phyloP scores from a whole-genome alignment of 2,888 invertebrate genomes.

The Meganola albula region DNA sequence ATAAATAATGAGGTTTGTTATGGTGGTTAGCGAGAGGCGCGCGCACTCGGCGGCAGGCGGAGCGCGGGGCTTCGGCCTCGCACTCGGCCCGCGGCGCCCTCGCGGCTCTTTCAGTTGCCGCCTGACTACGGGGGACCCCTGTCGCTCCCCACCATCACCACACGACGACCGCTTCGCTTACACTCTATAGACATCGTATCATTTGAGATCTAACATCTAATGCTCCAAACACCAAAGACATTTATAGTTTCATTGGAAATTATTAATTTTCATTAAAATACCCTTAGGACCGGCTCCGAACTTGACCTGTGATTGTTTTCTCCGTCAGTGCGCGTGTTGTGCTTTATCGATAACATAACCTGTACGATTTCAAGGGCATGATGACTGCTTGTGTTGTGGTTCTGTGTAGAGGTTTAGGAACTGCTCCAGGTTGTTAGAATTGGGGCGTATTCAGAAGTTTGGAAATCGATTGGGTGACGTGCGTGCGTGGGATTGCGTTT shows the following conservation, averaged over 20 bases:
- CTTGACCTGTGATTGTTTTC: slow-evolving; percentile 72
- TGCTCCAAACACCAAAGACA: slow-evolving; percentile 30
- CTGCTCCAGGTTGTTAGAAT: slow-evolving; percentile 51
- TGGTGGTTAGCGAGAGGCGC: slow-evolving; percentile 53
- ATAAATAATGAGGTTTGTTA: slow-evolving; percentile 42
- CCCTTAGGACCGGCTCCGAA: slow-evolving; percentile 51
- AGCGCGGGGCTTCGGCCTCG: slow-evolving; percentile 56
- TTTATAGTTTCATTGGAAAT: slow-evolving; percentile 37
- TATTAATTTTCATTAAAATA: slow-evolving; percentile 37
- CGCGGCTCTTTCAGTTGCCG: slow-evolving; percentile 61
- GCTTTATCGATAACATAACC: slow-evolving; percentile 77
- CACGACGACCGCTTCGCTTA: slow-evolving; percentile 47
- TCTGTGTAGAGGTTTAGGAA: slow-evolving; percentile 48
- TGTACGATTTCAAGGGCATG: slow-evolving; percentile 73
- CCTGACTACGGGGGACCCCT: slow-evolving; percentile 42
- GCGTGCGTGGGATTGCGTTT: slow-evolving; percentile 76
- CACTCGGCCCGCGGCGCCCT: slow-evolving; percentile 57
- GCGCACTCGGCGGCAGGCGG: slow-evolving; percentile 45
- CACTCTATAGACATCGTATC: slow-evolving; percentile 49
- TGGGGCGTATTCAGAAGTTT: slow-evolving; percentile 77
- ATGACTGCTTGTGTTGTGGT: slow-evolving; percentile 55
- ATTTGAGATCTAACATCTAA: slow-evolving; percentile 35
- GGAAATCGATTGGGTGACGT: slow-evolving; percentile 75
- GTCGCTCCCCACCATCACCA: slow-evolving; percentile 37
- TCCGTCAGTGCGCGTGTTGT: slow-evolving; percentile 74